Percentiles rank a stretch among this genome's conserved stretches.
These are phyloP conservation scores for Tachycineta bicolor DNA, from an alignment of 2,113 vertebrate species.

Conservation along the genomic window DNA sequence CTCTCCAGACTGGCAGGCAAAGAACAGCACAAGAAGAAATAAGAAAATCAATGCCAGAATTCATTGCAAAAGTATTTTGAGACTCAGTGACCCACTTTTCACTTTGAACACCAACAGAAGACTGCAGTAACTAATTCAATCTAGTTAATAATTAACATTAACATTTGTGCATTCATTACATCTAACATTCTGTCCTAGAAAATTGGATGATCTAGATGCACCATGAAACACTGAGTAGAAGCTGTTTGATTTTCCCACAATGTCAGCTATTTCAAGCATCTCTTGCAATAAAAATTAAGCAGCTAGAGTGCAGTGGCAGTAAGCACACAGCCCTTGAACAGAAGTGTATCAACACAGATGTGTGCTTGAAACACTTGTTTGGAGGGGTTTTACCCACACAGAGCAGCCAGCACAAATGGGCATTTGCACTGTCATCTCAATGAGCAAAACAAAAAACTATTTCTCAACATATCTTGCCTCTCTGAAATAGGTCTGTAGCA, in stretches of 20 bases:
- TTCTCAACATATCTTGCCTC: background rate
- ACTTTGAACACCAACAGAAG: background rate
- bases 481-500: background rate
- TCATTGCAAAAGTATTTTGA: background rate
- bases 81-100: constrained; percentile 31
- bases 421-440: background rate
- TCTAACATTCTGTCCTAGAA: background rate
- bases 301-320: background rate
- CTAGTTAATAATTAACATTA: constrained; percentile 55
- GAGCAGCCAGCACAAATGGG: background rate
- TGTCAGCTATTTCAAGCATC: background rate
- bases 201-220: background rate
- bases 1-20: background rate
- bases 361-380: background rate
- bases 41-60: background rate
- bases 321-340: background rate
- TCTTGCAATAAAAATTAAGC: background rate
- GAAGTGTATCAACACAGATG: background rate
- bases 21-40: background rate
- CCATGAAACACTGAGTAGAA: background rate
- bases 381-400: background rate
- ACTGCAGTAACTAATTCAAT: constrained; percentile 39
- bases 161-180: background rate
- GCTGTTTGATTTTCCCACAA: background rate
- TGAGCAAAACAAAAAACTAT: background rate